Base-by-base conservation (phyloP, 2,888 invertebrate species). In the Drosophila ustulata region DNA sequence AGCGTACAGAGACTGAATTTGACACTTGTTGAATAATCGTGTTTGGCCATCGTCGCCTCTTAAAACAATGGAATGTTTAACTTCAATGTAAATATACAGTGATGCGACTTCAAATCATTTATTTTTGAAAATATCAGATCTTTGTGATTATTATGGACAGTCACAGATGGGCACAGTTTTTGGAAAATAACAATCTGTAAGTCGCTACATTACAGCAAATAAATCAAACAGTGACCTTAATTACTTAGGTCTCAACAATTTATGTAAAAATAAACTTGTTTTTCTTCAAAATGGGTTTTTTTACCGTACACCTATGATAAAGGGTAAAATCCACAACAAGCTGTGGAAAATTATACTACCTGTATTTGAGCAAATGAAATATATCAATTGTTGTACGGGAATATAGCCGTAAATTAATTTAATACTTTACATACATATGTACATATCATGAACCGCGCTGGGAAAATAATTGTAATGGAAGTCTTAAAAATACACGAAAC, bases 121-220 rank as follows among this genome's bases (percentile, higher is more conserved):
- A 13, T 18, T 28, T 37, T 1, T 23, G 13, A 25, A 8, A 4
- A n/a, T n/a, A 25, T 11, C 6, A 39, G 4, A 13, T 34, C 43
- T 7, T 26, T 39, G 0, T 18, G 13, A 28, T 47, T 23, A 67
- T 2, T 9, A 88, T 85, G 88, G 66, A 79, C 28, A 58, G 7
- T 39, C 55, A 55, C 39, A 74, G 50, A 37, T 85, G 85, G 88
- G 45, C 67, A 25, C 69, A 75, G 53, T 83, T 88, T 72, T 70
- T 88, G 71, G 86, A 82, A 59, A 88, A 88, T 59, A 85, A 85
- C 50, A 88, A 88, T 45, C 66, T 85, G 85, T 85, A 23, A 85
- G 88, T 85, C 58, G 23, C 28, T 30, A 4, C n/a, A 9, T 25
- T 45, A 11, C 39, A 32, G 23, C 9, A 13, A 25, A 5, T 2